Evolutionary conservation across 2,113 vertebrate genomes (phyloP).

Genomic region (Morone saxatilis): DNA sequence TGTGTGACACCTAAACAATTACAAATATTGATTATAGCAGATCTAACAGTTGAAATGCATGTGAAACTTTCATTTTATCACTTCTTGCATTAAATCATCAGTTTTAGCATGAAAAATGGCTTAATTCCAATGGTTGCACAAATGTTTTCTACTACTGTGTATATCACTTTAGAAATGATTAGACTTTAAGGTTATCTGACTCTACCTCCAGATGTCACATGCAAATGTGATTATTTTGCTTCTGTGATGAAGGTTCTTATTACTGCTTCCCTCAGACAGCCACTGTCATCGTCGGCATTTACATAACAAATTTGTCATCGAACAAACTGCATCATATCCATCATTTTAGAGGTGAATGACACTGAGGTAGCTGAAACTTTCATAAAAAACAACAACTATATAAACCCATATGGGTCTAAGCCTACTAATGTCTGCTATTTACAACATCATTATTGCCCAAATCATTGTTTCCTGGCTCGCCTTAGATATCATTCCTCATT

Average conservation of each 20-base stretch:
- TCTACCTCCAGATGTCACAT: constrained; percentile 14
- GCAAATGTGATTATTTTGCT: constrained; percentile 18
- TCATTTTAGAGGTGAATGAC: constrained; percentile 46
- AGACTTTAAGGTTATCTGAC: background rate
- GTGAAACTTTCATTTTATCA: background rate
- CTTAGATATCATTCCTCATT: constrained; percentile 70
- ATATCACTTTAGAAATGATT: background rate
- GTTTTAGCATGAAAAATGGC: background rate
- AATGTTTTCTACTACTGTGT: background rate
- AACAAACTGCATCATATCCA: constrained; percentile 42
- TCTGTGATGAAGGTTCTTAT: constrained; percentile 24
- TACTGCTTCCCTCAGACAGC: constrained; percentile 19
- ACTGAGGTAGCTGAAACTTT: constrained; percentile 21
- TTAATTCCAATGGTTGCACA: background rate
- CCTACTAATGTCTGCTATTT: constrained; percentile 62
- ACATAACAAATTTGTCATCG: constrained; percentile 47
- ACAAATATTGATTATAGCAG: background rate
- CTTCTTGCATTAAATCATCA: background rate
- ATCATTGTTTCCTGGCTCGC: constrained; percentile 66
- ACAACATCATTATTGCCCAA: constrained; percentile 70
- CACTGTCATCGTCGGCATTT: constrained; percentile 13
- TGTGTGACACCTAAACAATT: background rate
- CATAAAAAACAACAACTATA: constrained; percentile 38
- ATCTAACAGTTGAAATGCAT: background rate
- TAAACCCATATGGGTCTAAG: constrained; percentile 42